phyloP scores from a whole-genome alignment of 2,888 invertebrate species.

The Teinopalpus imperialis region DNA sequence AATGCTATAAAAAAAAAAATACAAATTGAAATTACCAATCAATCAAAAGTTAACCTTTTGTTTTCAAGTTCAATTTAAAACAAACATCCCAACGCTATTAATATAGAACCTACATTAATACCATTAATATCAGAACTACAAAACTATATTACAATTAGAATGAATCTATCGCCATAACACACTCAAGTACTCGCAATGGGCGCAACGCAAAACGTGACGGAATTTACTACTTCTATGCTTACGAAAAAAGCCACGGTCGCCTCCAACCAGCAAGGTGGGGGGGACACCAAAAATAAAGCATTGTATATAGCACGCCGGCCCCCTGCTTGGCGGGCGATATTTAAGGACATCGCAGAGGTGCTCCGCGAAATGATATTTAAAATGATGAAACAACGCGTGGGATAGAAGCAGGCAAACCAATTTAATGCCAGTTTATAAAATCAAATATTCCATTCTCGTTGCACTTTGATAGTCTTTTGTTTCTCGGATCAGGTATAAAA shows the following conservation, averaged over 20 bases:
- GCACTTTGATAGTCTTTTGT: no score
- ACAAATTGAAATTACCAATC: no score
- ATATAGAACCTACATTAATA: no score
- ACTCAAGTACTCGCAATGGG: constrained; percentile 10
- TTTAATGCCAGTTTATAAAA: no score
- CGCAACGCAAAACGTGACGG: constrained; percentile 4
- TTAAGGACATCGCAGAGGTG: constrained; percentile 1
- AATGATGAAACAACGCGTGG: constrained; percentile 11
- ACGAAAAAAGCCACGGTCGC: constrained; percentile 3
- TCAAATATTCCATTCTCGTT: no score
- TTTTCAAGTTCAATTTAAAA: no score
- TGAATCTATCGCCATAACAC: constrained; percentile 10
- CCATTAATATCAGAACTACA: no score
- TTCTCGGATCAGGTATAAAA: no score
- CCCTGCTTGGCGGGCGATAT: not conserved
- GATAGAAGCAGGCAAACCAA: not conserved
- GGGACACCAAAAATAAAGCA: constrained; percentile 1
- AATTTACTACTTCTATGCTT: constrained; percentile 7
- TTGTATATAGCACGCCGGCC: not conserved
- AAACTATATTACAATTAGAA: no score
- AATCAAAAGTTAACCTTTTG: no score
- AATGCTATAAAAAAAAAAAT: no score
- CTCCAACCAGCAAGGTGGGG: not conserved
- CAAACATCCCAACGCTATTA: no score
- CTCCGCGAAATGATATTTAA: constrained; percentile 7